Base-by-base conservation (phyloP, 1,140 invertebrate species). In the Sminthurides bifidus region DNA sequence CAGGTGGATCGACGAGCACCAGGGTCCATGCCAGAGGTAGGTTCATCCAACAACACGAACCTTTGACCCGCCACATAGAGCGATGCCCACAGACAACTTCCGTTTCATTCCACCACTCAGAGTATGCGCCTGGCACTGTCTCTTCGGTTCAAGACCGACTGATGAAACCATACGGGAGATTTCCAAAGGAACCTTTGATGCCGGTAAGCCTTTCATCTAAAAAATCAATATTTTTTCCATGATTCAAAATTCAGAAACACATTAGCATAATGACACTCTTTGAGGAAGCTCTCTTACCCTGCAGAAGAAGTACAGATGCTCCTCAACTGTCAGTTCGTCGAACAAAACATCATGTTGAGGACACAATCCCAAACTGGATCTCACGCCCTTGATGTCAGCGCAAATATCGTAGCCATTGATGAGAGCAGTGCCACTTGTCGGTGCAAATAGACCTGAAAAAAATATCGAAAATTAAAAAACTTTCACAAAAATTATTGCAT, bases 41-140 rank as follows among this genome's bases (percentile, higher is more conserved):
- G 59, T 43, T 65, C 63, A 71, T 95, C 91, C 66, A 93, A 75
- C 58, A 95, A 81, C 19, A 93, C 79, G 44, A 75, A 68, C 68
- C 60, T 69, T 71, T 21, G 70, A 71, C 19, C 68, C 70, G 3
- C 68, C 86, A 61, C 90, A 85, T 29, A 92, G 78, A 2, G 89
- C 88, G 54, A 92, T 84, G 17, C 85, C 87, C 40, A 92, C 85
- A 27, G 81, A 87, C 0, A 94, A 70, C 65, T 90, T 89, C 26
- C 90, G 71, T 69, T 89, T 87, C 73, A 91, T 87, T 0, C 89
- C 90, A 8, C 86, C 85, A 45, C 86, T 90, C 2, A 91, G 70
- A 63, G 84, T 82, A 65, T 79, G 80, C 0, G 85, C 77, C 63
- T 80, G 78, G 1, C 79, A 78, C 70, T 78, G 70, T 26, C 72